Base-by-base conservation (phyloP, 2,113 vertebrate species). In the Burhinus bistriatus region DNA sequence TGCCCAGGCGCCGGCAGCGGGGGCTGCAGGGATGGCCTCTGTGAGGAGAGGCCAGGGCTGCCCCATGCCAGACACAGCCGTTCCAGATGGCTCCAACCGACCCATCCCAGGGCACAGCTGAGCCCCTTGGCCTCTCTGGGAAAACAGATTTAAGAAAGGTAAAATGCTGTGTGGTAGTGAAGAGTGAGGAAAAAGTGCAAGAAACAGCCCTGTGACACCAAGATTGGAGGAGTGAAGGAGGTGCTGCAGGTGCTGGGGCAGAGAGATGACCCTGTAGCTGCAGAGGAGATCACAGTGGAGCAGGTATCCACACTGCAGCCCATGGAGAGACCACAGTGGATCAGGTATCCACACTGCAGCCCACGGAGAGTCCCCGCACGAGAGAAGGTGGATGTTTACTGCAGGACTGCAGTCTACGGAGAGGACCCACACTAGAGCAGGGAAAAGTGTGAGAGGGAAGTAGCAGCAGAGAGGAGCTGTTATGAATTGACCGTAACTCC, bases 31-130 rank as follows among this genome's bases (percentile, higher is more conserved):
- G 29, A 26, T 6, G 20, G 20, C 76, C 26, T 19, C 15, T 29
- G 51, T 72, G 22, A 85, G 49, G 45, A 36, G n/a, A 5, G 20
- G 25, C 29, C 1, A 0, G 32, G 49, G 17, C n/a, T 57, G 30
- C 30, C 49, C 14, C 1, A 1, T 14, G 55, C 47, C 8, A 0
- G 23, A 26, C 57, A 36, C 12, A 1, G 23, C 1, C 0, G 34
- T 29, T 68, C 45, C 55, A 55, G 40, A 6, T 5, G 0, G 27
- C 17, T 57, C 18, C 57, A 36, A 22, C 14, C 6, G 0, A 11
- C 34, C 27, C 52, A 9, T 5, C 2, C 1, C 44, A 54, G 34
- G 16, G 59, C 29, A 66, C 2, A 0, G 18, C 71, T 55, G 15
- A n/a, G 71, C 12, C 10, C 15, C 7, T 8, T 4, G 0, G 38